Conservation (phyloP, 2,797 vertebrate species). For the Galaxias olidus region DNA sequence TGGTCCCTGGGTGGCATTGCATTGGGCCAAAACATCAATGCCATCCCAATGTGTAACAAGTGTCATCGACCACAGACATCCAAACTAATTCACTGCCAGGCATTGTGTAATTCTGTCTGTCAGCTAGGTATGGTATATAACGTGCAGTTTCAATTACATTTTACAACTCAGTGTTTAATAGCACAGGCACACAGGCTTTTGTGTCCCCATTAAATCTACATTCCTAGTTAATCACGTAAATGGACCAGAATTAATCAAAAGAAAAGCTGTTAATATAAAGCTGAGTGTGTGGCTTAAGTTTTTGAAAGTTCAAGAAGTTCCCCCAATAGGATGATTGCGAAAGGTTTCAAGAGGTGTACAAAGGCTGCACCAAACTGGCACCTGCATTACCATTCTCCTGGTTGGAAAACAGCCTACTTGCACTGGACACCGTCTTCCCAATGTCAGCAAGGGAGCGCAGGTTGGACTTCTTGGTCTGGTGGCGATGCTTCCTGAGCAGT, state of each 20-base stretch:
- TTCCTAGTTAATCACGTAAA: too few relatives aligned
- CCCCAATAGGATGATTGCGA: not conserved
- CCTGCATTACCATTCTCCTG: slow-evolving; percentile 91
- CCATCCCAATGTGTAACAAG: too few relatives aligned
- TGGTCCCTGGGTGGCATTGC: too few relatives aligned
- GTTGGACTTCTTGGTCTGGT: slow-evolving; percentile 99
- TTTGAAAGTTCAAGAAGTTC: not conserved
- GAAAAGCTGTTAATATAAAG: too few relatives aligned
- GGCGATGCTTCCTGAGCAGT: slow-evolving; percentile 91
- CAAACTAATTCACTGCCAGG: not conserved
- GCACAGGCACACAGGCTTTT: too few relatives aligned
- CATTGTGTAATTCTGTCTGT: not conserved
- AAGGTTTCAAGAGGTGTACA: not conserved
- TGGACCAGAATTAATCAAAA: not conserved
- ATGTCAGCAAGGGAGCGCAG: slow-evolving; percentile 97
- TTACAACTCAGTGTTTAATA: too few relatives aligned
- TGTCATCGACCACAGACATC: not conserved
- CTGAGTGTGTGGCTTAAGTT: too few relatives aligned
- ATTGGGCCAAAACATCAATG: too few relatives aligned
- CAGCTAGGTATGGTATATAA: too few relatives aligned
- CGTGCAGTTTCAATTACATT: too few relatives aligned
- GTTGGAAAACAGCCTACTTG: slow-evolving; percentile 94
- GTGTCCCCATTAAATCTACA: too few relatives aligned
- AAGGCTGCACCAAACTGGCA: slow-evolving; percentile 54
- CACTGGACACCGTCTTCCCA: slow-evolving; percentile 97